These are phyloP conservation scores for Heteromurus nitidus DNA, from an alignment of 2,888 invertebrate genomes.

Conservation along the genomic window DNA sequence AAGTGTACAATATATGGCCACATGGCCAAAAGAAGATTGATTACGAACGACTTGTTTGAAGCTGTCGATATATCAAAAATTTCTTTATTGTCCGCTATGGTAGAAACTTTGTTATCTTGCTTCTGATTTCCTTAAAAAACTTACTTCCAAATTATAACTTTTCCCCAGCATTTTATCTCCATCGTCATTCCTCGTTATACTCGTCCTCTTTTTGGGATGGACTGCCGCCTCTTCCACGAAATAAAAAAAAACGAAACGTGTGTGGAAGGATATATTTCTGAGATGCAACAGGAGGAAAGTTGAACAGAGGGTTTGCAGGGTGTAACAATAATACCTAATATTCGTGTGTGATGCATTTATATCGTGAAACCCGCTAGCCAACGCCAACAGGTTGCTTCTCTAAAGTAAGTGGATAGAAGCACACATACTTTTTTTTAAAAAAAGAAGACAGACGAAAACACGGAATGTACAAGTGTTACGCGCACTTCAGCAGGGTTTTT, in stretches of 20 bases:
- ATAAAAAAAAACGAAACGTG: background rate
- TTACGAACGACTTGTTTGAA: background rate
- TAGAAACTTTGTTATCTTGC: background rate
- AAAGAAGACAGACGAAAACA: background rate
- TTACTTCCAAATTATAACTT: background rate
- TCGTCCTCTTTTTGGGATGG: background rate
- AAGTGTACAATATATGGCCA: too few relatives aligned
- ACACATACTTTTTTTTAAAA: too few relatives aligned
- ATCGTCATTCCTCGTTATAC: background rate
- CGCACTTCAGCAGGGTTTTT: background rate
- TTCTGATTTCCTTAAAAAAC: background rate
- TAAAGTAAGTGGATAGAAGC: background rate
- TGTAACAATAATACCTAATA: too few relatives aligned
- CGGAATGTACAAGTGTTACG: background rate
- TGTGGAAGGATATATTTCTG: background rate
- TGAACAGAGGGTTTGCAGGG: background rate
- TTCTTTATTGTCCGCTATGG: background rate
- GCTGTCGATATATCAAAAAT: constrained; percentile 11
- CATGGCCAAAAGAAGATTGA: too few relatives aligned
- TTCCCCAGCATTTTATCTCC: background rate
- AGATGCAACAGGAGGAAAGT: too few relatives aligned
- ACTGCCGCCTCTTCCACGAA: background rate
- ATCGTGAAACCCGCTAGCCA: too few relatives aligned
- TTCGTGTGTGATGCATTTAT: too few relatives aligned
- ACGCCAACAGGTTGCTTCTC: constrained; percentile 11